These are phyloP conservation scores for Antechinus stuartii DNA, from an alignment of 2,113 vertebrate genomes.

Conservation along the genomic window DNA sequence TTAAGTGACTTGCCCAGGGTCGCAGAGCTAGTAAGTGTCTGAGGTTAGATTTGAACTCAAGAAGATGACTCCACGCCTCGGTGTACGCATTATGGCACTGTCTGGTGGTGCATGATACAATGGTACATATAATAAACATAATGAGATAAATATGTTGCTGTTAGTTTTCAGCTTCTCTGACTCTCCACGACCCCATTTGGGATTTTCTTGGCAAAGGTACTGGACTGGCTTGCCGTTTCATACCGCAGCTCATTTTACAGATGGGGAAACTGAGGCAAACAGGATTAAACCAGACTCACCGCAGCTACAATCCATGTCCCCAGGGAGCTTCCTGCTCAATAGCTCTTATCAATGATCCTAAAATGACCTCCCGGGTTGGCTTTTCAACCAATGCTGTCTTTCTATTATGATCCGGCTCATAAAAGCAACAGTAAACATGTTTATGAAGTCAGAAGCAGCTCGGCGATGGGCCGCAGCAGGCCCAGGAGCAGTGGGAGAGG, in stretches of 20 bases:
- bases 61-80: too few species aligned
- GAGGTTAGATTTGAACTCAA: too few species aligned
- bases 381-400: slow-evolving; percentile 68
- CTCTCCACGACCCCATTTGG: too few species aligned
- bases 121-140: too few species aligned
- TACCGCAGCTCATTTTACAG: neutral
- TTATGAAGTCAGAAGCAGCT: slow-evolving; percentile 50
- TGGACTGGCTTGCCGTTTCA: too few species aligned
- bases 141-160: too few species aligned
- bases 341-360: slow-evolving; percentile 49
- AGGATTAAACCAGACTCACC: neutral
- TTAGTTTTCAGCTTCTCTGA: too few species aligned
- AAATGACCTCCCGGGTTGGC: slow-evolving; percentile 66
- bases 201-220: too few species aligned
- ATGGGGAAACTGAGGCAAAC: neutral
- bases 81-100: too few species aligned
- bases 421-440: slow-evolving; percentile 76
- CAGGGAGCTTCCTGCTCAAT: slow-evolving; percentile 45
- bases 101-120: too few species aligned
- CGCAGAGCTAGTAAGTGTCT: too few species aligned
- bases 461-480: slow-evolving; percentile 47
- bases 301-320: slow-evolving; percentile 13
- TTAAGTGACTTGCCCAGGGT: too few species aligned
- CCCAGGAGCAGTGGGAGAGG: slow-evolving; percentile 61
- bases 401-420: slow-evolving; percentile 61